Percentiles rank a stretch among this genome's conserved stretches.
Conservation (phyloP, 2,113 vertebrate species). For the Anolis carolinensis region DNA sequence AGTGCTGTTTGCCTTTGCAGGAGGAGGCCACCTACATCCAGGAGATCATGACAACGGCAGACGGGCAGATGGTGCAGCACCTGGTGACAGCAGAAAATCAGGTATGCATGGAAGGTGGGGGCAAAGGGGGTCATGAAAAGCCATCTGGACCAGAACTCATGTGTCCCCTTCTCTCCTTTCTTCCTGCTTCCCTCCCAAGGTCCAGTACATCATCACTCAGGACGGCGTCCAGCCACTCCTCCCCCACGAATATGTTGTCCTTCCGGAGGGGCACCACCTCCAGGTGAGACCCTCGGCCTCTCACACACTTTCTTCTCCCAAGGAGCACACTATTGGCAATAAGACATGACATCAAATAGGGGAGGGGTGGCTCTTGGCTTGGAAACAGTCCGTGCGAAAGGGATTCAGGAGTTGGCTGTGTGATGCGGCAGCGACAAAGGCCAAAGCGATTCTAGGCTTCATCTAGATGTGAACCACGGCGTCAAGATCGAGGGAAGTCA, state of each 20-base stretch:
- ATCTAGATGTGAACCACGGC: too few species aligned
- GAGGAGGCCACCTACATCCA: conserved; percentile 95
- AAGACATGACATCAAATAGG: too few species aligned
- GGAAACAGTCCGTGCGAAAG: too few species aligned
- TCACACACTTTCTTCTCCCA: too few species aligned
- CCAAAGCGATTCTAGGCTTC: too few species aligned
- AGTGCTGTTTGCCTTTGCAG: conserved; percentile 63
- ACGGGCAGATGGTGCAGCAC: conserved; percentile 94
- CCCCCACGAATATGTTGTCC: conserved; percentile 94
- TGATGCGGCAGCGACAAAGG: too few species aligned
- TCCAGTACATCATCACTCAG: conserved; percentile 97
- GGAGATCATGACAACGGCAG: conserved; percentile 94
- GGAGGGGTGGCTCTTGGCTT: too few species aligned
- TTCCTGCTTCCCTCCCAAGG: conserved; percentile 68
- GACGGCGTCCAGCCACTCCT: conserved; percentile 91
- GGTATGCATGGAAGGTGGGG: conserved; percentile 69
- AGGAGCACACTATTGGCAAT: too few species aligned
- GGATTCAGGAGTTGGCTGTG: too few species aligned
- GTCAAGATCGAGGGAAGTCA: too few species aligned
- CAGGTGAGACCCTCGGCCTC: conserved; percentile 82
- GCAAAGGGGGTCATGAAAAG: not conserved
- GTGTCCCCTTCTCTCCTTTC: not conserved
- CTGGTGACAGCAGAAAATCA: conserved; percentile 93
- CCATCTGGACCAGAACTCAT: not conserved
- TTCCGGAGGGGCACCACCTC: conserved; percentile 93